Evolutionary conservation across 2,888 invertebrate genomes (phyloP).

Genomic region (Ditula angustiorana): DNA sequence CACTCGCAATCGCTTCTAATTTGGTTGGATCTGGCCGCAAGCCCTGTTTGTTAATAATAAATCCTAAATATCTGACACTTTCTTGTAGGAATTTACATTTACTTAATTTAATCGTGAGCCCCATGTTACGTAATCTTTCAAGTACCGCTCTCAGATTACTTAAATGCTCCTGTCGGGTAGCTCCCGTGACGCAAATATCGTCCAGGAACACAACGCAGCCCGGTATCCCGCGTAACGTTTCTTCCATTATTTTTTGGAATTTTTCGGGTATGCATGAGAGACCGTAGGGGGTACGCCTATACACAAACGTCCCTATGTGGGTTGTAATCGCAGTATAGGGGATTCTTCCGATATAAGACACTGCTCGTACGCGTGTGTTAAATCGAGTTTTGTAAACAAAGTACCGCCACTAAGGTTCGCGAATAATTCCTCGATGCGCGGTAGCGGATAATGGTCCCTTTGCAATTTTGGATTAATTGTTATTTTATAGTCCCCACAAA

Average conservation of each 20-base stretch:
- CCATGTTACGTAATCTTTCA: slow-evolving; percentile 34
- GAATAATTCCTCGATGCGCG: too few relatives aligned
- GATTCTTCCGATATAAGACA: slow-evolving; percentile 31
- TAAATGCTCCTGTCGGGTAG: slow-evolving; percentile 9
- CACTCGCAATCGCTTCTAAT: slow-evolving; percentile 37
- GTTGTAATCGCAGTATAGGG: slow-evolving; percentile 39
- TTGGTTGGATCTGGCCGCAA: slow-evolving; percentile 41
- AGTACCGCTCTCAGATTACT: slow-evolving; percentile 31
- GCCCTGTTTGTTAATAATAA: slow-evolving; percentile 41
- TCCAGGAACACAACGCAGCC: slow-evolving; percentile 41
- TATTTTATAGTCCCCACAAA: slow-evolving; percentile 36
- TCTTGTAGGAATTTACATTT: slow-evolving; percentile 46
- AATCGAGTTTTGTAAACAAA: slow-evolving; percentile 34
- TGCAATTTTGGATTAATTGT: slow-evolving; percentile 40
- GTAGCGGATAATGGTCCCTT: slow-evolving; percentile 29
- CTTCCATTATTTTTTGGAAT: slow-evolving; percentile 46
- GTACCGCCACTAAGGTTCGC: slow-evolving; percentile 33
- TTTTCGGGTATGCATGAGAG: slow-evolving; percentile 45
- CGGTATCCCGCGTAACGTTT: slow-evolving; percentile 40
- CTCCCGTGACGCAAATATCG: slow-evolving; percentile 41
- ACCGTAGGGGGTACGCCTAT: slow-evolving; percentile 43
- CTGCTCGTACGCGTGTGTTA: slow-evolving; percentile 27
- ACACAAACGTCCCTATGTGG: slow-evolving; percentile 46
- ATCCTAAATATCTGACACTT: slow-evolving; percentile 44
- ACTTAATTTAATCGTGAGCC: slow-evolving; percentile 40